Evolutionary conservation across 2,113 vertebrate species (phyloP).

Genomic region (Tiliqua scincoides): DNA sequence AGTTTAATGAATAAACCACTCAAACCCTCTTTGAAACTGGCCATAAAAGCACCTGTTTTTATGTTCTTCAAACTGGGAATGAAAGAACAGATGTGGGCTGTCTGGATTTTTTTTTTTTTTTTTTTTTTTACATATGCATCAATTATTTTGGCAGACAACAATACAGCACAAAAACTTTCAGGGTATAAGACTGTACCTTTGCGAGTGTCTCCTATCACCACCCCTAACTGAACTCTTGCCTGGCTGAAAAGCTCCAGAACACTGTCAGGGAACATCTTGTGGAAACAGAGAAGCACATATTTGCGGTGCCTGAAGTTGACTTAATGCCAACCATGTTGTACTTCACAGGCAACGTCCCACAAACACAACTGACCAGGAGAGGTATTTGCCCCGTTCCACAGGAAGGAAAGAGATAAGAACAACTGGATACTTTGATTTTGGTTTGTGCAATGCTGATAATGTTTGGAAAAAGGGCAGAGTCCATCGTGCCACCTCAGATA

Average conservation of each 20-base stretch:
- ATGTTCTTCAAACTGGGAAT: not conserved
- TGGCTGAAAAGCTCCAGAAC: conserved; percentile 45
- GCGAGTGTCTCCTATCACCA: conserved; percentile 46
- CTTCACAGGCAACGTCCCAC: conserved; percentile 21
- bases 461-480: not conserved
- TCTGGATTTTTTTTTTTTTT: no score
- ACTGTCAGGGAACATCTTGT: conserved; percentile 44
- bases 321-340: conserved; percentile 48
- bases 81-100: conserved; percentile 26
- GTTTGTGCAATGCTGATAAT: not conserved
- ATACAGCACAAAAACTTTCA: conserved; percentile 36
- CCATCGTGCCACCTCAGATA: not conserved
- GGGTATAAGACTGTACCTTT: conserved; percentile 40
- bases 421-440: not conserved
- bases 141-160: conserved; percentile 43
- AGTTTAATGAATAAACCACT: conserved; percentile 36
- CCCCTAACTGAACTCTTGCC: conserved; percentile 60
- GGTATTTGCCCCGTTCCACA: not conserved
- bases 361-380: not conserved
- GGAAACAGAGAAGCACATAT: not conserved
- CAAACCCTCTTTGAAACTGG: conserved; percentile 34
- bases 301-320: conserved; percentile 45
- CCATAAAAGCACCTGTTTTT: conserved; percentile 46
- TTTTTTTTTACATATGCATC: not conserved
- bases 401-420: not conserved